Evolutionary conservation across 2,797 vertebrate species (phyloP), one percentile per base, ranked within the genome.

Genomic region (Argentina silus): DNA sequence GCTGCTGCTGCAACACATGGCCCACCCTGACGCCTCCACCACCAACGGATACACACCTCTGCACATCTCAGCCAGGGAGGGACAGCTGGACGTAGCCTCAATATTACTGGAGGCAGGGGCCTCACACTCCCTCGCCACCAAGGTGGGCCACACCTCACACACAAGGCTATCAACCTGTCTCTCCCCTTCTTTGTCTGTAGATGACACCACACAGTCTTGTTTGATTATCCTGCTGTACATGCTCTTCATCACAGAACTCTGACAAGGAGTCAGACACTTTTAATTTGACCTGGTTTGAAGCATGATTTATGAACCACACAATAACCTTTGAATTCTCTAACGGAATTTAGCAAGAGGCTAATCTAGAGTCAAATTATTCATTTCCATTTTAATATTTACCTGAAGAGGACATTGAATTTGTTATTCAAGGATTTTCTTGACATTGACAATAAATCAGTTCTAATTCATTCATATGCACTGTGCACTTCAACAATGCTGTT

Each of bases 1-100:
- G 79, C 92, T 99, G 64, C 93, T 99, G 61, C 92, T 99, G 5
- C 98, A 99, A 77, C 98, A 99, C 81, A 98, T 99, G 97, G 98
- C 98, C 6, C 96, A 99, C 59, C 98, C 98, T 0, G 98, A 99
- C 1, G 98, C 98, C 0, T 95, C 97, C 66, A 99, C 98, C 0
- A 95, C 93, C 48, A 99, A 98, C 0, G 98, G 98, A 10, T 97
- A 99, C 90, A 99, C 97, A 0, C 97, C 98, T 0, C 92, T 99
- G 10, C 98, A 99, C 87, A 99, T 99, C 88, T 97, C 97, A 0
- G 97, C 97, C 77, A 90, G 97, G 2, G 98, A 99, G 90, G 98
- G 97, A 0, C 98, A 99, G 89, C 91, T 97, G 8, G 98, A 99
- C 4, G 97, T 97, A 0, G 96, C 98, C 0, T 96, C 97, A 0